Base-by-base conservation (phyloP, 2,888 invertebrate species). In the Apodemia hepburni region DNA sequence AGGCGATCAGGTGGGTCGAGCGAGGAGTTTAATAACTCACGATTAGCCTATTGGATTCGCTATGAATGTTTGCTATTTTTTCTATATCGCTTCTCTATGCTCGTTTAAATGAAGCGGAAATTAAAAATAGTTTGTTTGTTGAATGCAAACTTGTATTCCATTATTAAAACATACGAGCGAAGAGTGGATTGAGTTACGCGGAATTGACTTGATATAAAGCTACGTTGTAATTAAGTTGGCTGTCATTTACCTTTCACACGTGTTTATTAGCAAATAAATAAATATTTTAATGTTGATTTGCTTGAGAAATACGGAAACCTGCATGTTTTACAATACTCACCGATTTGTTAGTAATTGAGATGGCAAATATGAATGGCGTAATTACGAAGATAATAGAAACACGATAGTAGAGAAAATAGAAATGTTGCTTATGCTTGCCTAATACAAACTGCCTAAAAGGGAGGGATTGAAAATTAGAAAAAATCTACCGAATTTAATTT, bases 1-100 rank as follows among this genome's bases (percentile, higher is more conserved):
- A 81, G 85, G 82, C 88, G 84, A 90, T 91, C 91, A 90, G 91
- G 89, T 90, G 87, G 87, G 85, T 72, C 79, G 79, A 75, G 77
- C 79, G 81, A 79, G 82, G 85, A 86, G 88, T 89, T 90, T 90
- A 90, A 90, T 91, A 91, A 91, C 89, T 88, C 81, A 78, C 82
- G 86, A 91, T 90, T 91, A 87, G 88, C 89, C 87, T 91, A 91
- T 91, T 91, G 91, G 88, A 89, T 83, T 86, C 82, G 88, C 86
- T 84, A 77, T 86, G 88, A 87, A 89, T 90, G 89, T 91, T 89
- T 89, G 89, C 87, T 90, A 87, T 89, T 89, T 87, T 91, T 88
- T 87, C 85, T 81, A 84, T 87, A 85, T 84, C 80, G 81, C 81
- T 29, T 57, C 57, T 78, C 78, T 78, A 82, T 79, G 80, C 75